Conservation (phyloP, 2,888 invertebrate genomes). For the Zygaena filipendulae region DNA sequence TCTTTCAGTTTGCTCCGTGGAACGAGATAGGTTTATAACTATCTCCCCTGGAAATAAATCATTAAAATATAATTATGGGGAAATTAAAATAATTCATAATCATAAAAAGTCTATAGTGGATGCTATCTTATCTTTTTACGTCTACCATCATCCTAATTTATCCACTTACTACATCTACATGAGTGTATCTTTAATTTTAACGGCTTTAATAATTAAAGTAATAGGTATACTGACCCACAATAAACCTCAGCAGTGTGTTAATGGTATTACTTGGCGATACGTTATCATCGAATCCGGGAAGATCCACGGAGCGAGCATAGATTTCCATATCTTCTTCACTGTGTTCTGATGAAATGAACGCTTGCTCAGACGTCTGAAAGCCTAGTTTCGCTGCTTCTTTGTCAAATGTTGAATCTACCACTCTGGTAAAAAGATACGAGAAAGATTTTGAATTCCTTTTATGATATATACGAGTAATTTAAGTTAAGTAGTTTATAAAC, state of each 20-base stretch:
- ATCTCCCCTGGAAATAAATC: slow-evolving; percentile 67
- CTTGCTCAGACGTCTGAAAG: slow-evolving; percentile 42
- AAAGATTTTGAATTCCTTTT: neutral
- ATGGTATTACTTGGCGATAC: slow-evolving; percentile 82
- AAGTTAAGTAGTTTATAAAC: neutral
- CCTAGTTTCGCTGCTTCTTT: slow-evolving; percentile 40
- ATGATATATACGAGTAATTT: neutral
- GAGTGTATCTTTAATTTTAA: too few relatives aligned
- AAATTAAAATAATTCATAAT: too few relatives aligned
- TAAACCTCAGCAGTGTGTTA: slow-evolving; percentile 74
- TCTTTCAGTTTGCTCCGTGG: slow-evolving; percentile 72
- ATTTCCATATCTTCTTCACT: slow-evolving; percentile 79
- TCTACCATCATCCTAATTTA: too few relatives aligned
- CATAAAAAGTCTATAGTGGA: too few relatives aligned
- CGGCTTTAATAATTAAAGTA: too few relatives aligned
- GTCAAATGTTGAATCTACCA: slow-evolving; percentile 38
- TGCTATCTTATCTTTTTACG: too few relatives aligned
- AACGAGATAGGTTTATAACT: slow-evolving; percentile 73
- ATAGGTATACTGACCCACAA: slow-evolving; percentile 66
- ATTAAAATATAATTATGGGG: too few relatives aligned
- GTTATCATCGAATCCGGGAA: slow-evolving; percentile 86
- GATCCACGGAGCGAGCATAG: slow-evolving; percentile 79
- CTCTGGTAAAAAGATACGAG: slow-evolving; percentile 21
- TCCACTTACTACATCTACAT: too few relatives aligned
- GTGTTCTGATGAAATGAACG: slow-evolving; percentile 71